A percentile compares a stretch with the other conserved stretches of the same genome.
phyloP scores from a whole-genome alignment of 2,797 vertebrate genomes.

The Gymnopithys bicolor region DNA sequence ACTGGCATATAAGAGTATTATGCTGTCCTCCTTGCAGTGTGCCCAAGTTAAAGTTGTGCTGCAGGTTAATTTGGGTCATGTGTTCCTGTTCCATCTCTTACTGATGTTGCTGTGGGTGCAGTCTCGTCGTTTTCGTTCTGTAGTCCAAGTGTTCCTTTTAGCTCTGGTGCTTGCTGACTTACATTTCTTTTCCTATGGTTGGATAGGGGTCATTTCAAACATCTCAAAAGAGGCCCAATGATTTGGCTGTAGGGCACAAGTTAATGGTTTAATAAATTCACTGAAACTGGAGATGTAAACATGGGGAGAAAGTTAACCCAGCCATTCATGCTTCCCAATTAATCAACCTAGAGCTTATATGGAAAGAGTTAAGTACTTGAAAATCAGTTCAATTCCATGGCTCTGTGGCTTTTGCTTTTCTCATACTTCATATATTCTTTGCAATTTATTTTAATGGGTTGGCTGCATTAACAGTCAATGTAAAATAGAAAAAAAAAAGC shows the following conservation, averaged over 20 bases:
- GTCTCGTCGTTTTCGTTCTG: rapidly evolving
- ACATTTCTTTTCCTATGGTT: neutral
- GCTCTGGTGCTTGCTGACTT: rapidly evolving
- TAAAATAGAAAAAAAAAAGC: neutral
- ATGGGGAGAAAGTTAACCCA: neutral
- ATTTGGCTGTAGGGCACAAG: neutral
- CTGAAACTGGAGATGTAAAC: neutral
- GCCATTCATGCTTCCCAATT: neutral
- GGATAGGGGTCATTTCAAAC: neutral
- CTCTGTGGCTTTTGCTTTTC: neutral
- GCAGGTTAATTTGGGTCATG: neutral
- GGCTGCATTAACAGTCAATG: neutral
- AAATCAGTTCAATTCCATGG: neutral
- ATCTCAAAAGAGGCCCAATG: neutral
- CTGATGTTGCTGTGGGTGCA: neutral
- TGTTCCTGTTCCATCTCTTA: neutral
- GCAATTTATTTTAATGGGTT: neutral
- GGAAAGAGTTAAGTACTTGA: neutral
- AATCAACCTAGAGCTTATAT: neutral
- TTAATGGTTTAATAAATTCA: neutral
- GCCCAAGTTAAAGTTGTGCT: neutral
- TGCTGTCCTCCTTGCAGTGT: neutral
- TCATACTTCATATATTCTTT: neutral
- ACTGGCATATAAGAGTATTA: neutral
- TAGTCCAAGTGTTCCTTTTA: neutral